Base-by-base conservation (phyloP, 2,888 invertebrate genomes). In the Diploptera punctata region DNA sequence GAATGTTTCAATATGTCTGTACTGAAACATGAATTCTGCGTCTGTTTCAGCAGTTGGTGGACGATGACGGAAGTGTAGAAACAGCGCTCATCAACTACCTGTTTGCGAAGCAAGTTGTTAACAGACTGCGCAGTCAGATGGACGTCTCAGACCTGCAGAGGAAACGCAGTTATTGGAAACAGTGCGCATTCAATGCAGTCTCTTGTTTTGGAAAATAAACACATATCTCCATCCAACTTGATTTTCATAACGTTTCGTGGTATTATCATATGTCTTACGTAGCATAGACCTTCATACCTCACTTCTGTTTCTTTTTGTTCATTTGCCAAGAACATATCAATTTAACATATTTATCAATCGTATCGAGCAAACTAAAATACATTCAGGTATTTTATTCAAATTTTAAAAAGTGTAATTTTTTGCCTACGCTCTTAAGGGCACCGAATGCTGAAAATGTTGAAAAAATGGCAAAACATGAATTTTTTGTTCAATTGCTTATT, bases 181-280 rank as follows among this genome's bases (percentile, higher is more conserved):
- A 86, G 77, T 87, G 87, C 79, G 86, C 87, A 21, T 86, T 87
- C 81, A 87, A 87, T 78, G 87, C 87, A 7, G 87, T 87, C 67
- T 85, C 86, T 68, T 87, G 87, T 79, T 87, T 87, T 77, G 87
- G 87, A 75, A 85, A 85, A 80, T 84, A 82, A 78, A 78, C 29
- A 1, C n/a, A n/a, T n/a, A 52, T 21, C 57, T 57, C 21, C 57
- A 54, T 54, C 54, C 54, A 29, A 29, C 18, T 57, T 7, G 24
- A 10, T 57, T 57, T 57, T 29, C 57, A 33, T 33, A 33, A 33
- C 33, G n/a, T n/a, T n/a, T n/a, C n/a, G n/a, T n/a, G n/a, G n/a
- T n/a, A n/a, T n/a, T n/a, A n/a, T n/a, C n/a, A n/a, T n/a, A n/a
- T n/a, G n/a, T n/a, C n/a, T n/a, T n/a, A n/a, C n/a, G n/a, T n/a